A percentile compares a stretch with the other conserved stretches of the same genome.
These are phyloP conservation scores for Anhinga rufa DNA, from an alignment of 2,113 vertebrate species.

Conservation along the genomic window DNA sequence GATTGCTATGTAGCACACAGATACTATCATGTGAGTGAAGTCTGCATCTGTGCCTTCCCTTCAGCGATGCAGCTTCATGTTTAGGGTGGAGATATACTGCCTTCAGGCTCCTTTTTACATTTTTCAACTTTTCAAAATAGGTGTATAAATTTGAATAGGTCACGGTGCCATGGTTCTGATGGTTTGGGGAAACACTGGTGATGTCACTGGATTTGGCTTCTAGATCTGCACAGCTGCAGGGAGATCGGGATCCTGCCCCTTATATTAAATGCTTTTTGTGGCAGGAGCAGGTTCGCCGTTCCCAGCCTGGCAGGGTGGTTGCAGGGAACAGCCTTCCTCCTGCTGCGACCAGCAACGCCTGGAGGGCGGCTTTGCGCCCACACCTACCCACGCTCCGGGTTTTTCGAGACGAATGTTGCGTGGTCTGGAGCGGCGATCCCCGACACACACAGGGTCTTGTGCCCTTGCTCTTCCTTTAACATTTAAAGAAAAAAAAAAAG, in stretches of 20 bases:
- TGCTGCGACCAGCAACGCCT: accelerated
- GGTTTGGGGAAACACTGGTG: not conserved
- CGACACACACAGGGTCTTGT: accelerated
- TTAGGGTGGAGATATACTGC: accelerated
- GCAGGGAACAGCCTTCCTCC: not conserved
- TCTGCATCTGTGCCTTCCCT: not conserved
- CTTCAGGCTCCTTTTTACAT: accelerated
- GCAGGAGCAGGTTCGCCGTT: accelerated
- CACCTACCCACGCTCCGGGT: accelerated
- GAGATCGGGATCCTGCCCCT: accelerated
- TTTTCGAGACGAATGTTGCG: not conserved
- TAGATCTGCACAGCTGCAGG: not conserved
- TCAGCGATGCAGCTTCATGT: not conserved
- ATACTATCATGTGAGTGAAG: accelerated
- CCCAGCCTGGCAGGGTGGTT: no score
- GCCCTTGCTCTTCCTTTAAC: not conserved
- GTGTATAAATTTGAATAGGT: not conserved
- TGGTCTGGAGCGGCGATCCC: not conserved
- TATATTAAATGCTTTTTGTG: not conserved
- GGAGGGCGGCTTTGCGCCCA: not conserved
- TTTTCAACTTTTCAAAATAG: not conserved
- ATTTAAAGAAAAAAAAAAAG: not conserved
- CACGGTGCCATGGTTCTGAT: not conserved
- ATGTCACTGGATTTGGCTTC: not conserved
- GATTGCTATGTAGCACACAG: not conserved